Conservation (phyloP, 2,113 vertebrate genomes). For the Psilopogon haemacephalus region DNA sequence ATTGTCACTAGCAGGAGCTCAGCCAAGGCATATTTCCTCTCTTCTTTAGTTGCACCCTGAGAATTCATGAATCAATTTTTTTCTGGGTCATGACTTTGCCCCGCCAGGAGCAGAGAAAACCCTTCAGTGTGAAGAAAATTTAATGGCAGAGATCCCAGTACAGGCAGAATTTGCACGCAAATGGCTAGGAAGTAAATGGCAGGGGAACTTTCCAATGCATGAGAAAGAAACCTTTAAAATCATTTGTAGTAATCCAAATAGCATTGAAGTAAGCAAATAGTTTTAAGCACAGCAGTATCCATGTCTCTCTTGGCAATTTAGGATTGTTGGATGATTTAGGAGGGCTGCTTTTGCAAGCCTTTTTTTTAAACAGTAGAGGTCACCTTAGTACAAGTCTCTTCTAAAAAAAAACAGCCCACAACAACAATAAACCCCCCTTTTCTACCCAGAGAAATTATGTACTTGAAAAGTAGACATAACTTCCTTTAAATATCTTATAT, state of each 20-base stretch:
- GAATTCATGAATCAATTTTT: constrained; percentile 85
- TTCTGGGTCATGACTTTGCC: constrained; percentile 83
- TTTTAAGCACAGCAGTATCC: constrained; percentile 67
- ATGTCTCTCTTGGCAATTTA: constrained; percentile 69
- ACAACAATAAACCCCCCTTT: constrained; percentile 40
- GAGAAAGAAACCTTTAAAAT: constrained; percentile 69
- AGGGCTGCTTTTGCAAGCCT: constrained; percentile 72
- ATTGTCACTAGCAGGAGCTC: constrained; percentile 81
- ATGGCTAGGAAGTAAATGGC: constrained; percentile 74
- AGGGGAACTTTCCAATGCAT: constrained; percentile 72
- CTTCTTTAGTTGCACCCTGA: constrained; percentile 78
- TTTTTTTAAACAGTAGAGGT: constrained; percentile 79
- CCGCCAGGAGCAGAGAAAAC: constrained; percentile 79
- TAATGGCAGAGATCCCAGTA: constrained; percentile 77
- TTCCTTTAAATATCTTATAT: constrained; percentile 57
- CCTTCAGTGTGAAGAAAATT: constrained; percentile 80
- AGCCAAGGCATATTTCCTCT: constrained; percentile 80
- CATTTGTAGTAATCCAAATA: constrained; percentile 67
- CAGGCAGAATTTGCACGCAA: constrained; percentile 74
- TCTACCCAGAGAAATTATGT: constrained; percentile 57
- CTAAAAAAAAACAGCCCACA: constrained; percentile 22
- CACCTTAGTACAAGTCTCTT: constrained; percentile 80
- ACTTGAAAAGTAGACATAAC: constrained; percentile 55
- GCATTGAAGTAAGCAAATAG: constrained; percentile 74
- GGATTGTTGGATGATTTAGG: constrained; percentile 65